Evolutionary conservation across 2,888 invertebrate genomes (phyloP).

Genomic region (Lordiphosa fenestrarum): DNA sequence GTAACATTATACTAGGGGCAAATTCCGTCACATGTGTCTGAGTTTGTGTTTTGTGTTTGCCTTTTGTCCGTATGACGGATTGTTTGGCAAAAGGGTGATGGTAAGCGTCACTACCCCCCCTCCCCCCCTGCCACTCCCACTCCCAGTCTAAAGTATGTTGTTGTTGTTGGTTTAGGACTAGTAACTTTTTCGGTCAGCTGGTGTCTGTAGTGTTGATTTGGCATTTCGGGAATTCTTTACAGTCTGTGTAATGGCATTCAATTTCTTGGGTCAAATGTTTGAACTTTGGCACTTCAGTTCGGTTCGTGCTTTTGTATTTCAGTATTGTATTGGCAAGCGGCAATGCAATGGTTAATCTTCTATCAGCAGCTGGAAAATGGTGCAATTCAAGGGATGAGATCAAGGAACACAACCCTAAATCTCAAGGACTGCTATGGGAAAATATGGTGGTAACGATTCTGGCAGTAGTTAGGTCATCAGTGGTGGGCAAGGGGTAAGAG

Average conservation of each 20-base stretch:
- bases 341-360: too few relatives aligned
- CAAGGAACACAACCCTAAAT: too few relatives aligned
- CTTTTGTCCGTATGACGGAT: conserved; percentile 33
- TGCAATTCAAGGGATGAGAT: too few relatives aligned
- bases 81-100: conserved; percentile 26
- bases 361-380: too few relatives aligned
- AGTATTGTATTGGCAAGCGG: too few relatives aligned
- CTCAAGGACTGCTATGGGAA: too few relatives aligned
- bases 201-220: conserved; percentile 4
- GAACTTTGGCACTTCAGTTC: not conserved
- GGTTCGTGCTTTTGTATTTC: not conserved
- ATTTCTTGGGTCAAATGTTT: not conserved
- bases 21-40: conserved; percentile 20
- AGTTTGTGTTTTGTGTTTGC: conserved; percentile 21
- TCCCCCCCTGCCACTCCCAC: not conserved
- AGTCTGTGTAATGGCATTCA: not conserved
- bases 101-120: not conserved
- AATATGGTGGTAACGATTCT: too few relatives aligned
- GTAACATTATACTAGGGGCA: conserved; percentile 17
- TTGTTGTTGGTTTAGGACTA: conserved; percentile 34
- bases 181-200: conserved; percentile 20
- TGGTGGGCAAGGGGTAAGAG: too few relatives aligned
- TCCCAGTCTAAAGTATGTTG: not conserved
- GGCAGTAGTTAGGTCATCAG: too few relatives aligned
- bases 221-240: conserved; percentile 1